Evolutionary conservation across 2,888 invertebrate genomes (phyloP), one percentile per base, ranked within the genome.

Genomic region (Dorcus hopei): DNA sequence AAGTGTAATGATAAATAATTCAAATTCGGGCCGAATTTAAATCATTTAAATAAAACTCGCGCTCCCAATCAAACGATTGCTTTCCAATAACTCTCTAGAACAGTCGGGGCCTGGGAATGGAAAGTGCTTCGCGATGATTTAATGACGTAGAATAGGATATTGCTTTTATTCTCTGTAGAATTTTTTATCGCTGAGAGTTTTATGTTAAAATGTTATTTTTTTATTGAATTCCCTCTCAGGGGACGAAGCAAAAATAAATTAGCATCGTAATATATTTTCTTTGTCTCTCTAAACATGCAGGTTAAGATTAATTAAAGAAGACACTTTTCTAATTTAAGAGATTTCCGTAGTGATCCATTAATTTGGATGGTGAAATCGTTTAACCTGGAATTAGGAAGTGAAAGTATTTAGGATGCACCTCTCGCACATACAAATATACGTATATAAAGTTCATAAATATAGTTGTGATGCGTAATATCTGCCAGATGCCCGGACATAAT

Each of bases 401-500:
- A 61, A 62, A 59, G 67, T 68, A 71, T 72, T 74, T 72, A 70
- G 71, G 72, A 74, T 75, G 72, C 75, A 75, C 75, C 75, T 76
- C 74, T 70, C 74, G 74, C 72, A 70, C 70, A 68, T 33, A 33
- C 26, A 19, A 19, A 19, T 19, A 19, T 19, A 19, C 19, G 19
- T 69, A 56, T 56, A 56, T 51, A 70, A 67, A 67, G 62, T 66
- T 65, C 69, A 70, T 71, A 69, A 74, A 72, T 73, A 73, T 68
- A 70, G 72, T 65, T 69, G 68, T 68, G 72, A 68, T 69, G 66
- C 64, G 70, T 69, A 71, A 72, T 74, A 73, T 73, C 70, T 69
- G 72, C 72, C 72, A 72, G 72, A 72, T 72, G 72, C 68, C 69
- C 67, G 68, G 65, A 66, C 68, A 67, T 69, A 69, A 71, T 67